Evolutionary conservation across 1,140 invertebrate genomes (phyloP), one percentile per base, ranked within the genome.

Genomic region (Neodiprion pinetum): DNA sequence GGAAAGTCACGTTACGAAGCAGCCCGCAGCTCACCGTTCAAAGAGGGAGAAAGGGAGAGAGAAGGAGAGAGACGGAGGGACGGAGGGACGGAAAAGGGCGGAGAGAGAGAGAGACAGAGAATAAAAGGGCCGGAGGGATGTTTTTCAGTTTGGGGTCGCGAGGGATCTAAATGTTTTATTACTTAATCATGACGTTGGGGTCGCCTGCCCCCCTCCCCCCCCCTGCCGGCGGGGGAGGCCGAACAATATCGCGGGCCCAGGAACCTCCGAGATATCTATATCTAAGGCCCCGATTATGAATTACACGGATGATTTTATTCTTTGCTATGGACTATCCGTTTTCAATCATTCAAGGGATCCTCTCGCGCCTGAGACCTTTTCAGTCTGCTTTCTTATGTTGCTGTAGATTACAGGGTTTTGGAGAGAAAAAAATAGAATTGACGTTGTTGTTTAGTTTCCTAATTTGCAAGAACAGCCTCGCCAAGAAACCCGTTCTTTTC

Each of bases 121-220:
- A 12, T 61, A 61, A 61, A 61, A 61, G 53, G n/a, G 53, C 11
- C 74, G 48, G 79, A 74, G 83, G 83, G 83, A 83, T 83, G 80
- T 82, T 81, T 83, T 87, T 83, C 78, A 84, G 77, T 81, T 76
- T 77, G 77, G 77, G 78, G 75, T 77, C 78, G 79, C 75, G 77
- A 77, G 78, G 80, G 79, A 80, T 74, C 78, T 87, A 84, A 87
- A 87, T 87, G 84, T 87, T 87, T 87, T 86, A 87, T 87, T 87
- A 85, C 85, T 87, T 87, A 87, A 87, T 87, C 85, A 86, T 87
- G 85, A 85, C 81, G 84, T 81, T 80, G 75, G 68, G 47, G 68
- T 17, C 9, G 11, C 53, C 11, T 61, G n/a, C 53, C 53, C 53
- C 53, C 53, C n/a, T n/a, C n/a, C 9, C 2, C 11, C 53, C 53